Evolutionary conservation across 2,888 invertebrate genomes (phyloP).

Genomic region (Nomada ferruginata): DNA sequence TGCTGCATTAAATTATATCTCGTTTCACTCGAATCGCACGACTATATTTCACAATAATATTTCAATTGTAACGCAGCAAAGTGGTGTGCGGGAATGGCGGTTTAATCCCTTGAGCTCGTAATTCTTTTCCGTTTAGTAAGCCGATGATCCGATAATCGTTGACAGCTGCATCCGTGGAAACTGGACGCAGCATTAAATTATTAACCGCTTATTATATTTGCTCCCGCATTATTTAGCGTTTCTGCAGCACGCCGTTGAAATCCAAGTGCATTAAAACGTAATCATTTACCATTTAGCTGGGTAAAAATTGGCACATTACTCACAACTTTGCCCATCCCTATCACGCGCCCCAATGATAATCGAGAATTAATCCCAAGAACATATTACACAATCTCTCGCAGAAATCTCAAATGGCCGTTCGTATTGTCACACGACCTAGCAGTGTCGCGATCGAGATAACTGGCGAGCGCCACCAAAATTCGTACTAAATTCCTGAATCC

Average conservation of each 20-base stretch:
- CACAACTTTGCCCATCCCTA: too few relatives aligned
- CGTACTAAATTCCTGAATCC: conserved; percentile 27
- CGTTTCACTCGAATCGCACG: background rate
- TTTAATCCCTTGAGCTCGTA: conserved; percentile 1
- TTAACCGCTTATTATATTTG: background rate
- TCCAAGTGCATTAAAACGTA: too few relatives aligned
- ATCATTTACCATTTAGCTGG: too few relatives aligned
- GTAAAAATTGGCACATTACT: too few relatives aligned
- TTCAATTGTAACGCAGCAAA: background rate
- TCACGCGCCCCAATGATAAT: too few relatives aligned
- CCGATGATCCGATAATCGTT: conserved; percentile 15
- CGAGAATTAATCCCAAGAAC: too few relatives aligned
- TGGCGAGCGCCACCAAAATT: conserved; percentile 39
- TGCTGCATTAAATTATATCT: too few relatives aligned
- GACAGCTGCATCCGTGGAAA: conserved; percentile 2
- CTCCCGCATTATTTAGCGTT: too few relatives aligned
- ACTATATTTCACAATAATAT: background rate
- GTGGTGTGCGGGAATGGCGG: background rate
- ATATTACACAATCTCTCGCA: too few relatives aligned
- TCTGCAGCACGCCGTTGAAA: too few relatives aligned
- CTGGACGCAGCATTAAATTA: background rate
- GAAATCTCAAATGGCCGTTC: too few relatives aligned
- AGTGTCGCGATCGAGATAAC: conserved; percentile 51
- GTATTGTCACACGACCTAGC: too few relatives aligned
- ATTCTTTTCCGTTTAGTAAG: conserved; percentile 13